Conservation (phyloP, 2,797 vertebrate genomes). For the Bradypodion pumilum region DNA sequence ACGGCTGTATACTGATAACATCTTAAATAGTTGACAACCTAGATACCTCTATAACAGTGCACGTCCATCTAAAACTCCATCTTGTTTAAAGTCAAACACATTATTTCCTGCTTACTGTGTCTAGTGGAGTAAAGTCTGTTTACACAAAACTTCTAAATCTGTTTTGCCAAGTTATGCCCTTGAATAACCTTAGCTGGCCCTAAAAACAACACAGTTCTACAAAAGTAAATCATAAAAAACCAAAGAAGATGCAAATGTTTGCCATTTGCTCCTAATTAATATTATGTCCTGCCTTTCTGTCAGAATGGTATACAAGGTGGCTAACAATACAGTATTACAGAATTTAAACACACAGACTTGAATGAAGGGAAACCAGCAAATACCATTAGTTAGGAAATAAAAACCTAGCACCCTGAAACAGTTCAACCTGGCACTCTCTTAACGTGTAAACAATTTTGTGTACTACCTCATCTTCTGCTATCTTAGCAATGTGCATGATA, state of each 20-base stretch:
- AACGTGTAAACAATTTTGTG: not conserved
- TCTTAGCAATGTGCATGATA: not conserved
- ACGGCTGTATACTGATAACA: not conserved
- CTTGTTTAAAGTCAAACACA: not conserved
- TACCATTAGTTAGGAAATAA: too few species aligned
- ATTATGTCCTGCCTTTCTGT: not conserved
- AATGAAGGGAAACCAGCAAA: too few species aligned
- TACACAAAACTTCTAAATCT: not conserved
- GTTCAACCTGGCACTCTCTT: too few species aligned
- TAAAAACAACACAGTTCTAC: not conserved
- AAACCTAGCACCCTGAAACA: too few species aligned
- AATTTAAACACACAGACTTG: not conserved
- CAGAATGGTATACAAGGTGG: not conserved
- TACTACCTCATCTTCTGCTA: not conserved
- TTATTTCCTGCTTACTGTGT: not conserved
- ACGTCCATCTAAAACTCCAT: not conserved
- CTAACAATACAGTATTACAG: not conserved
- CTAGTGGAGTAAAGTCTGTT: not conserved
- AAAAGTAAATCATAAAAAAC: not conserved
- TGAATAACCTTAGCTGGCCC: not conserved
- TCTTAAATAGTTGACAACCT: not conserved
- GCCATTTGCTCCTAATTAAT: not conserved
- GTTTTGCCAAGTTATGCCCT: not conserved
- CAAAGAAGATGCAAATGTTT: not conserved
- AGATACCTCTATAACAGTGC: not conserved